These are phyloP conservation scores for Gymnothorax javanicus DNA, from an alignment of 2,797 vertebrate species.

Conservation along the genomic window DNA sequence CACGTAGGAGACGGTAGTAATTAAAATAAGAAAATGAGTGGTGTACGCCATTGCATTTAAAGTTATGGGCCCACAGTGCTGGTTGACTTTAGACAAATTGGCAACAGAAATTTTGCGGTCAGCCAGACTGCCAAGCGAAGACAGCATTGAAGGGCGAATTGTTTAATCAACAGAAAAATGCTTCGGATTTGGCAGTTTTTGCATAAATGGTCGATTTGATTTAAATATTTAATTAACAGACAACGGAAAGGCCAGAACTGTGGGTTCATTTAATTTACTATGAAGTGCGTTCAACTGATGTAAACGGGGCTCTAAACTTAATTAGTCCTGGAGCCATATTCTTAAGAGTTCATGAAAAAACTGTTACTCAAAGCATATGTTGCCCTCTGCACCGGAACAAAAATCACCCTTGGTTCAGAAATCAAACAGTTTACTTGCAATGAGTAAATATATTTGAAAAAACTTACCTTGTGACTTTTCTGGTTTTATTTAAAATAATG, in stretches of 20 bases:
- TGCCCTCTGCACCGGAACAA: background rate
- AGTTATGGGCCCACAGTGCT: background rate
- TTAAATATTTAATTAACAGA: conserved; percentile 10
- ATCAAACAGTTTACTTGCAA: background rate
- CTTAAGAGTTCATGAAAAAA: background rate
- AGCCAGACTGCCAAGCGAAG: background rate
- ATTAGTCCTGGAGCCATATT: background rate
- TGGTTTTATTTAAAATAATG: background rate
- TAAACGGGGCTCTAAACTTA: background rate
- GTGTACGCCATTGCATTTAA: background rate
- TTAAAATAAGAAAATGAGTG: background rate
- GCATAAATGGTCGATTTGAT: background rate
- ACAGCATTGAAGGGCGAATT: background rate
- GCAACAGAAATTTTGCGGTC: background rate
- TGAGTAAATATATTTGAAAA: background rate
- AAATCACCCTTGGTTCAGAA: background rate
- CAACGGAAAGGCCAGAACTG: background rate
- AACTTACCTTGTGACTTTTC: background rate
- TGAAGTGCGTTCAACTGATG: background rate
- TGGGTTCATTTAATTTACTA: background rate
- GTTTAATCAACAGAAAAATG: background rate
- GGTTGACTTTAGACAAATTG: background rate
- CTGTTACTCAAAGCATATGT: background rate
- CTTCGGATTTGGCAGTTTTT: background rate
- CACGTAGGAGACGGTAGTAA: background rate